Evolutionary conservation across 2,113 vertebrate species (phyloP).

Genomic region (Nibea coibor): DNA sequence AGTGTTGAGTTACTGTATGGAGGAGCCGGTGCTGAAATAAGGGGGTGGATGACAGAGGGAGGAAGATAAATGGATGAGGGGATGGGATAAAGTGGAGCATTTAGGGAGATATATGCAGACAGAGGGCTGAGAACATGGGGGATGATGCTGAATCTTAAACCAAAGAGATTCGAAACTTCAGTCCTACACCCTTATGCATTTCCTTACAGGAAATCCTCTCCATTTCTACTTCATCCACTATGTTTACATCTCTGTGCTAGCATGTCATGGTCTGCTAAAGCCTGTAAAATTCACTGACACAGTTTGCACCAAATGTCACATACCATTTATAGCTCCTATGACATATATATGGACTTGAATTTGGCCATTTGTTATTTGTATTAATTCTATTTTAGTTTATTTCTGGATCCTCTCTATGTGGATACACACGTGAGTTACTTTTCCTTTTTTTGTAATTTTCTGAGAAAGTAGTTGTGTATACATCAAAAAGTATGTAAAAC

Average conservation of each 20-base stretch:
- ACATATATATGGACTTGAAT: too few species aligned
- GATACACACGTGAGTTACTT: too few species aligned
- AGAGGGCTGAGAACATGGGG: slow-evolving; percentile 47
- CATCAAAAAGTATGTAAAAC: too few species aligned
- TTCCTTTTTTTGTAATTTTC: too few species aligned
- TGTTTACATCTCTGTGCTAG: background rate
- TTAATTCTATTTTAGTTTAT: too few species aligned
- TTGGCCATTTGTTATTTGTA: too few species aligned
- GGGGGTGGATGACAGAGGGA: slow-evolving; percentile 61
- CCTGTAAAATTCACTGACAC: background rate
- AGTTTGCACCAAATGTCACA: background rate
- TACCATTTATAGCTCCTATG: background rate
- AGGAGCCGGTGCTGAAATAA: slow-evolving; percentile 52
- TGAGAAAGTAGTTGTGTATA: too few species aligned
- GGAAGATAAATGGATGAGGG: slow-evolving; percentile 74
- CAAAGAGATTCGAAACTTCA: slow-evolving; percentile 15
- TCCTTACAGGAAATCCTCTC: background rate
- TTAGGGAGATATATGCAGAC: slow-evolving; percentile 65
- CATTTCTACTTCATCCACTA: background rate
- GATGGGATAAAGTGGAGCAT: slow-evolving; percentile 70
- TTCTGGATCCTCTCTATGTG: too few species aligned
- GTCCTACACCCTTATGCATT: background rate
- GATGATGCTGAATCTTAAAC: slow-evolving; percentile 48
- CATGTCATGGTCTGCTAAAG: background rate
- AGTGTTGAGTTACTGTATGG: slow-evolving; percentile 66